A percentile compares a stretch with the other conserved stretches of the same genome.
These are phyloP conservation scores for Tolmerus cingulatus DNA, from an alignment of 2,888 invertebrate species.

Conservation along the genomic window DNA sequence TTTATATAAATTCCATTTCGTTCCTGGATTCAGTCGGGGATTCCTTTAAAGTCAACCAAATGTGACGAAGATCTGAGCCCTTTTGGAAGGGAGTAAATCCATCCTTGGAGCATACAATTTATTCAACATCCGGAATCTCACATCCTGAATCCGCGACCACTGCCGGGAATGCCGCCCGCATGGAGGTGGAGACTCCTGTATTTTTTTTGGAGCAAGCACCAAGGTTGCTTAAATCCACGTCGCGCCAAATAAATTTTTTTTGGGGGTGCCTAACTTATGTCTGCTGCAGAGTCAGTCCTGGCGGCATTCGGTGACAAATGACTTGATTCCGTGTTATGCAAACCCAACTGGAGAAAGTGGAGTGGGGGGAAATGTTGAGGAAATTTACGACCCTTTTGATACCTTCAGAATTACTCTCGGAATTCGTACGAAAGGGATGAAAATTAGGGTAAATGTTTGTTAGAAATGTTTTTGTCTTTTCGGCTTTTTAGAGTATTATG, in stretches of 20 bases:
- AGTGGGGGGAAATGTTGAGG: not conserved
- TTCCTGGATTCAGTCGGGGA: not conserved
- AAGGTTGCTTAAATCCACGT: not conserved
- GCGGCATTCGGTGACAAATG: not conserved
- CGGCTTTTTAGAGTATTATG: not conserved
- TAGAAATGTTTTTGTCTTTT: not conserved
- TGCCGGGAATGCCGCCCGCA: not conserved
- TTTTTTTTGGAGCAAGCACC: not conserved
- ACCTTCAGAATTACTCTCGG: not conserved
- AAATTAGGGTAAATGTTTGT: not conserved
- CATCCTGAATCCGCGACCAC: not conserved
- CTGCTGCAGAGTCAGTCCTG: not conserved
- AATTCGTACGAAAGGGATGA: not conserved
- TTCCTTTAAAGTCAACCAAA: not conserved
- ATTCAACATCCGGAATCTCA: not conserved
- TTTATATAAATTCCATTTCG: not conserved
- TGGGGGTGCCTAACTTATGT: not conserved
- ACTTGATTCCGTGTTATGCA: not conserved
- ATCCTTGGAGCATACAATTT: not conserved
- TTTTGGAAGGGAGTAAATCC: not conserved
- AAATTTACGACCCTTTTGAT: not conserved
- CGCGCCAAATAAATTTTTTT: not conserved
- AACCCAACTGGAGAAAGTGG: not conserved
- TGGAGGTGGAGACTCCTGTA: not conserved
- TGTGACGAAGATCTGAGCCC: not conserved